These are phyloP conservation scores for Drosophila quadrilineata DNA, from an alignment of 1,140 invertebrate genomes.

Conservation along the genomic window DNA sequence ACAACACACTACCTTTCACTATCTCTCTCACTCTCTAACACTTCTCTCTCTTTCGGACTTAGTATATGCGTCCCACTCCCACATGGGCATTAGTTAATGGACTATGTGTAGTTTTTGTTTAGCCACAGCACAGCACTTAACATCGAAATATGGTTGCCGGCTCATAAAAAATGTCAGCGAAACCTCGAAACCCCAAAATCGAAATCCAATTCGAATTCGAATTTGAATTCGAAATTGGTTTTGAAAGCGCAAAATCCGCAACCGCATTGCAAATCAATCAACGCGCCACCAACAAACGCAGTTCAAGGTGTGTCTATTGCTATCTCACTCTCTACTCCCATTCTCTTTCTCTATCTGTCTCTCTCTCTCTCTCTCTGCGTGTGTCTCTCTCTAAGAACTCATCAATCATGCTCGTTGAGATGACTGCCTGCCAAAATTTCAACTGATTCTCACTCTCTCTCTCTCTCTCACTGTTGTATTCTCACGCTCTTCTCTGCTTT, in stretches of 20 bases:
- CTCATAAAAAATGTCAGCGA: constrained; percentile 5
- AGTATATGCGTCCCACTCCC: not conserved
- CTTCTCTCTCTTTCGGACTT: not conserved
- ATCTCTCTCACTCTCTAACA: not conserved
- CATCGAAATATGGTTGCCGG: constrained; percentile 17
- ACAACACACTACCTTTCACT: not conserved
- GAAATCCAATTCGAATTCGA: constrained; percentile 20
- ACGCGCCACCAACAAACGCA: too few relatives aligned
- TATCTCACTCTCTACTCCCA: not conserved
- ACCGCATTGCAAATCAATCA: too few relatives aligned
- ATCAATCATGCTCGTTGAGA: constrained; percentile 40
- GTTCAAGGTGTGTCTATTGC: not conserved
- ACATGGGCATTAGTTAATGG: constrained; percentile 55
- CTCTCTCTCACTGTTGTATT: too few relatives aligned
- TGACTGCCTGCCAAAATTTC: not conserved
- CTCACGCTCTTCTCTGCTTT: too few relatives aligned
- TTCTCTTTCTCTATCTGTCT: not conserved
- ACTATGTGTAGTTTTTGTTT: constrained; percentile 63
- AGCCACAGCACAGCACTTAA: constrained; percentile 45
- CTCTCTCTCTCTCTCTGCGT: not conserved
- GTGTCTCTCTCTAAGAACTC: constrained; percentile 1
- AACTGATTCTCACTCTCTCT: not conserved
- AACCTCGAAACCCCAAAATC: constrained; percentile 5
- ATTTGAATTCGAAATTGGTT: too few relatives aligned
- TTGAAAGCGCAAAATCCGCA: too few relatives aligned